Percentiles rank a stretch among this genome's conserved stretches.
Conservation (phyloP, 2,888 invertebrate species). For the Punctoribates punctum region DNA sequence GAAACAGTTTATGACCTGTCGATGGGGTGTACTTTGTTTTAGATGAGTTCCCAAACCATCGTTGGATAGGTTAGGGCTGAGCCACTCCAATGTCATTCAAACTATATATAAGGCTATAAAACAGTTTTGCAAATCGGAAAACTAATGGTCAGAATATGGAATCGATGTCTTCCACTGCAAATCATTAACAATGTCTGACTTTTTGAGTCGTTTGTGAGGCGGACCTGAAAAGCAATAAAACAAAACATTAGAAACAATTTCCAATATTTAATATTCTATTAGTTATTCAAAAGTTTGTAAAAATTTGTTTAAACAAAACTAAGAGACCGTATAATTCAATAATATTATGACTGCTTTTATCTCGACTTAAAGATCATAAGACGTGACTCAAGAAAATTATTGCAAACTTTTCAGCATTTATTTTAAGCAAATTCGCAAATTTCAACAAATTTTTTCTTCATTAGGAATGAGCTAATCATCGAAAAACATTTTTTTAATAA, state of each 20-base stretch:
- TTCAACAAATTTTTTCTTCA: constrained; percentile 24
- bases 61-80: not conserved
- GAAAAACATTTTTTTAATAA: not conserved
- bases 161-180: constrained; percentile 29
- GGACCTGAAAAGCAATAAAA: constrained; percentile 27
- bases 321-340: constrained; percentile 1
- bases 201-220: constrained; percentile 37
- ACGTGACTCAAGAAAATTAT: constrained; percentile 24
- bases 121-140: not conserved
- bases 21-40: constrained; percentile 23
- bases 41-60: not conserved
- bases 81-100: constrained; percentile 12
- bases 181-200: constrained; percentile 38
- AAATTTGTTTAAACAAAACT: not conserved
- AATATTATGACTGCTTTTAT: constrained; percentile 12
- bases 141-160: constrained; percentile 1
- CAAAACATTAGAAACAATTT: not conserved
- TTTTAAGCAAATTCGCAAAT: not conserved
- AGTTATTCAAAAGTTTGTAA: not conserved
- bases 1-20: constrained; percentile 26
- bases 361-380: not conserved
- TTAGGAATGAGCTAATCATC: not conserved
- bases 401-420: not conserved
- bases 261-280: constrained; percentile 10
- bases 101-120: constrained; percentile 1